These are phyloP conservation scores for Hemistola chrysoprasaria DNA, from an alignment of 2,888 invertebrate genomes.

Conservation along the genomic window DNA sequence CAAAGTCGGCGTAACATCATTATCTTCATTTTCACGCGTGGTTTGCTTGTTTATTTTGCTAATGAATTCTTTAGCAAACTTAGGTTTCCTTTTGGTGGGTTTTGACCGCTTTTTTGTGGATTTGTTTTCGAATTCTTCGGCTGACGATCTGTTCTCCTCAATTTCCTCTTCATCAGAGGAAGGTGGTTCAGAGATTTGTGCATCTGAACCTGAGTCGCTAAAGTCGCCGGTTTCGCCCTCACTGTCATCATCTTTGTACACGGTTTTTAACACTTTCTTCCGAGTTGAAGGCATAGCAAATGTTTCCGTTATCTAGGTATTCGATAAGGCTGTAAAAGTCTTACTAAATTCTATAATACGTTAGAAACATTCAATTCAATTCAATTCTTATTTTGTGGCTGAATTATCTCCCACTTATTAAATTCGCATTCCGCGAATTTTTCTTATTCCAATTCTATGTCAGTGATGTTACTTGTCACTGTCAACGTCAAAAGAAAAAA, in stretches of 20 bases:
- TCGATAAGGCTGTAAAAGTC: no score
- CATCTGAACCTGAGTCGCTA: conserved; percentile 78
- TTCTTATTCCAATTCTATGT: no score
- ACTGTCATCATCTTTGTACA: conserved; percentile 68
- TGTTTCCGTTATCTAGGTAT: no score
- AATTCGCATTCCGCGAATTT: no score
- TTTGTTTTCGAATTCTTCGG: conserved; percentile 50
- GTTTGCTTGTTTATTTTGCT: conserved; percentile 54
- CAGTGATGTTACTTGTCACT: no score
- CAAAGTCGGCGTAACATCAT: conserved; percentile 32
- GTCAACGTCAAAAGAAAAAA: no score
- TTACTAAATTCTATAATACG: no score
- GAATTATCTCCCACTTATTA: no score
- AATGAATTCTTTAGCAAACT: conserved; percentile 53
- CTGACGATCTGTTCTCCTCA: conserved; percentile 48
- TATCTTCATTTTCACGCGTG: conserved; percentile 35
- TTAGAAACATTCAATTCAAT: no score
- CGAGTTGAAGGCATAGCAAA: conserved; percentile 61
- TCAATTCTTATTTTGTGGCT: no score
- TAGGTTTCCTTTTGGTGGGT: conserved; percentile 34
- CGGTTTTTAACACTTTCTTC: conserved; percentile 67
- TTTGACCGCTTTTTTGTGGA: conserved; percentile 23
- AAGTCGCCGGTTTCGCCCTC: conserved; percentile 65
- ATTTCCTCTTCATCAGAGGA: conserved; percentile 43
- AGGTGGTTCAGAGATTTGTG: conserved; percentile 60